phyloP scores from a whole-genome alignment of 1,140 invertebrate genomes.

The Bacillus rossius region DNA sequence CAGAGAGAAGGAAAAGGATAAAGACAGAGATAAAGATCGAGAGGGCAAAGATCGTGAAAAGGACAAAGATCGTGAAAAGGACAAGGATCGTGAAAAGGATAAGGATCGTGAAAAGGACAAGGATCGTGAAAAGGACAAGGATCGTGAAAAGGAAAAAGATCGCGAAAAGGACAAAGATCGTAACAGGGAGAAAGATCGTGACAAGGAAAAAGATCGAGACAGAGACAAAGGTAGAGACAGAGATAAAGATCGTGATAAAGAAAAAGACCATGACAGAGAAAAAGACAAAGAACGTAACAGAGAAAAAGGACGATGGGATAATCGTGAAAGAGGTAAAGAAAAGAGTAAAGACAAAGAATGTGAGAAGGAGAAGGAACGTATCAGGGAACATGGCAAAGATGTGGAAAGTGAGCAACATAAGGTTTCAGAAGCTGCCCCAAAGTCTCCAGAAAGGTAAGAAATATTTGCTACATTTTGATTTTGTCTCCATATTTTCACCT shows the following conservation, averaged over 20 bases:
- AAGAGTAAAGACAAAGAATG: constrained; percentile 41
- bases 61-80: constrained; percentile 42
- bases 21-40: constrained; percentile 11
- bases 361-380: constrained; percentile 44
- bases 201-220: background rate
- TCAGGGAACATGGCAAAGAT: constrained; percentile 24
- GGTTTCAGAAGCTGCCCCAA: constrained; percentile 16
- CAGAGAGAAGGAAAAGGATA: constrained; percentile 13
- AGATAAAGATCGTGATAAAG: constrained; percentile 7
- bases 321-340: constrained; percentile 42
- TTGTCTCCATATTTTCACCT: no score
- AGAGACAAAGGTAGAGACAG: constrained; percentile 8
- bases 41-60: constrained; percentile 37
- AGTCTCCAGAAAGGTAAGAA: constrained; percentile 9
- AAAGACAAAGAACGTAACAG: constrained; percentile 10
- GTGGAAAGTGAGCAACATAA: constrained; percentile 22
- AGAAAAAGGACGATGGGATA: constrained; percentile 48
- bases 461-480: no score
- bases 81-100: constrained; percentile 41
- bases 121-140: background rate
- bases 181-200: constrained; percentile 7
- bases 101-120: constrained; percentile 21
- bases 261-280: constrained; percentile 10
- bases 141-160: constrained; percentile 48
- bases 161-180: constrained; percentile 37